Base-by-base conservation (phyloP, 2,113 vertebrate species). In the Phrynosoma platyrhinos region DNA sequence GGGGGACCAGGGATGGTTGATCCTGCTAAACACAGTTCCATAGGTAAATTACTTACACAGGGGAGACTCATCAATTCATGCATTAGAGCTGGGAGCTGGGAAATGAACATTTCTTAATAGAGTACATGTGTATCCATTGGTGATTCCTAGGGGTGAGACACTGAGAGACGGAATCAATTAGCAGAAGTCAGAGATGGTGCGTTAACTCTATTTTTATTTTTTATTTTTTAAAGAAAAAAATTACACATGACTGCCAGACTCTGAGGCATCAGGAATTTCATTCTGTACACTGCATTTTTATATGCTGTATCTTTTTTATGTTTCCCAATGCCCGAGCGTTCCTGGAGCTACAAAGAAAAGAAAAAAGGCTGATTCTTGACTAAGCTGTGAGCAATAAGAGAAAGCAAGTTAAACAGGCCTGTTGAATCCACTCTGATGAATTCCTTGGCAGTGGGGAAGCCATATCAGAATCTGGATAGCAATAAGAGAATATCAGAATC, bases 31-130 rank as follows among this genome's bases (percentile, higher is more conserved):
- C 9, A 8, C 18, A 42, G 36, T 23, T 21, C 1, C 27, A 21
- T 64, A 74, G 53, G 79, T 74, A 79, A 87, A 72, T 75, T 74
- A n/a, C 53, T 81, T 53, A 72, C 69, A 55, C 78, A 27, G 27
- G 66, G 36, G 77, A 77, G 85, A 58, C 85, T 58, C 85, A 79
- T 55, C 68, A 62, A 52, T 52, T 66, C 36, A 3, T 72, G 36
- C 21, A 25, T 55, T 87, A 1, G 71, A 71, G 27, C 42, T 16
- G 2, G 23, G 16, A 53, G 32, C n/a, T 32, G 3, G 62, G 68
- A 81, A 81, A 81, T 74, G 16, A 80, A 30, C 25, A 4, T 66
- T 40, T 72, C 66, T 77, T 66, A 85, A 52, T 86, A 55, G 74
- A 20, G 42, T 68, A 23, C 36, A 18, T 78, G 40, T 23, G 5